A percentile compares a stretch with the other conserved stretches of the same genome.
These are phyloP conservation scores for Ptycholaimellus sp. DNA, from an alignment of 2,888 invertebrate species.

Conservation along the genomic window DNA sequence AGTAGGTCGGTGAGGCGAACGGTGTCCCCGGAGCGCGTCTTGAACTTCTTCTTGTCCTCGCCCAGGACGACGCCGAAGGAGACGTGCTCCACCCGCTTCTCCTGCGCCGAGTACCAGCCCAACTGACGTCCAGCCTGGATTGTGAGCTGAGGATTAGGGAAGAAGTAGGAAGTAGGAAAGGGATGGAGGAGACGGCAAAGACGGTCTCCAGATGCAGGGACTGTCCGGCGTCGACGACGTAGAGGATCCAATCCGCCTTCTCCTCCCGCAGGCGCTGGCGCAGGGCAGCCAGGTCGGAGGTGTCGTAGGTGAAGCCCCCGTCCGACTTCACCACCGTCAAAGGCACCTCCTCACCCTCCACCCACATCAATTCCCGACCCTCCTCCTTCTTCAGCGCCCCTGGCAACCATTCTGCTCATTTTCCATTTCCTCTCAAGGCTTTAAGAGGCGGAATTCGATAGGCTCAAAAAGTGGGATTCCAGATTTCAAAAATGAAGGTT, in stretches of 20 bases:
- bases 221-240: conserved; percentile 85
- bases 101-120: conserved; percentile 43
- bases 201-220: conserved; percentile 28
- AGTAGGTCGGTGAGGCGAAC: conserved; percentile 60
- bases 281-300: conserved; percentile 81
- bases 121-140: conserved; percentile 54
- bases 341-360: conserved; percentile 38
- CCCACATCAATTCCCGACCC: conserved; percentile 38
- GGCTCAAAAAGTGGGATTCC: too few relatives aligned
- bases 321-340: conserved; percentile 84
- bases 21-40: conserved; percentile 87
- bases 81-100: conserved; percentile 58
- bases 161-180: too few relatives aligned
- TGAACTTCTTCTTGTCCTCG: conserved; percentile 92
- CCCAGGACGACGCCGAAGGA: conserved; percentile 89
- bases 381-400: conserved; percentile 35
- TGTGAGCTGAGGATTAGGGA: too few relatives aligned
- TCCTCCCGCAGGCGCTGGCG: conserved; percentile 34
- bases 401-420: conserved; percentile 25
- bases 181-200: too few relatives aligned
- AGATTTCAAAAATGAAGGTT: too few relatives aligned
- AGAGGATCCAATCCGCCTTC: conserved; percentile 62
- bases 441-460: too few relatives aligned
- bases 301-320: conserved; percentile 86
- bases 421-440: background rate